Evolutionary conservation across 2,888 invertebrate genomes (phyloP).

Genomic region (Drosophila lacicola): DNA sequence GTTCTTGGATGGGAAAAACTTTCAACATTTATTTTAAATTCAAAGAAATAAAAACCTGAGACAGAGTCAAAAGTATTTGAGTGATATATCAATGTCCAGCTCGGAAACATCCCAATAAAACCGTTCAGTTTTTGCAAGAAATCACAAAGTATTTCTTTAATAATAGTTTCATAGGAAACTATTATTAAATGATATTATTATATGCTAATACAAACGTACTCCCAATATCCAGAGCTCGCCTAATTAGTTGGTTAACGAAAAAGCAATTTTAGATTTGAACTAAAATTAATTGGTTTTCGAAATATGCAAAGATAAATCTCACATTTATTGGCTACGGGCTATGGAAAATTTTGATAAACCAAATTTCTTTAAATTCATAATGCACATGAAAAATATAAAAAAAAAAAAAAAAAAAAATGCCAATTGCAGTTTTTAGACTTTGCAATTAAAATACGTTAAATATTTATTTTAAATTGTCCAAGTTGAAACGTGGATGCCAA

Average conservation of each 20-base stretch:
- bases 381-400: not conserved
- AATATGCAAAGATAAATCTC: not conserved
- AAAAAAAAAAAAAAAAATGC: conserved; percentile 3
- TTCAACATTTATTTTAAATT: conserved; percentile 24
- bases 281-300: not conserved
- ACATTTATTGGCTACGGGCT: not conserved
- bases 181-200: too few relatives aligned
- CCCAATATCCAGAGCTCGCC: too few relatives aligned
- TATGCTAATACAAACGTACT: too few relatives aligned
- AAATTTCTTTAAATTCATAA: conserved; percentile 4
- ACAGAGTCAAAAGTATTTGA: not conserved
- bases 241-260: too few relatives aligned
- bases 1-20: conserved; percentile 17
- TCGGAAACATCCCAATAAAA: too few relatives aligned
- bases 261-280: not conserved
- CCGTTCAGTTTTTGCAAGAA: too few relatives aligned
- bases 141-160: too few relatives aligned
- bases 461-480: conserved; percentile 61
- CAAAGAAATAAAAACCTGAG: not conserved
- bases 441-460: conserved; percentile 63
- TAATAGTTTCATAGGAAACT: too few relatives aligned
- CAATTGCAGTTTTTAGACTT: conserved; percentile 60
- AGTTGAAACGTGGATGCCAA: not conserved
- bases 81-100: not conserved
- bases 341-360: not conserved